These are phyloP conservation scores for Laodelphax striatellus DNA, from an alignment of 1,140 invertebrate species.

Conservation along the genomic window DNA sequence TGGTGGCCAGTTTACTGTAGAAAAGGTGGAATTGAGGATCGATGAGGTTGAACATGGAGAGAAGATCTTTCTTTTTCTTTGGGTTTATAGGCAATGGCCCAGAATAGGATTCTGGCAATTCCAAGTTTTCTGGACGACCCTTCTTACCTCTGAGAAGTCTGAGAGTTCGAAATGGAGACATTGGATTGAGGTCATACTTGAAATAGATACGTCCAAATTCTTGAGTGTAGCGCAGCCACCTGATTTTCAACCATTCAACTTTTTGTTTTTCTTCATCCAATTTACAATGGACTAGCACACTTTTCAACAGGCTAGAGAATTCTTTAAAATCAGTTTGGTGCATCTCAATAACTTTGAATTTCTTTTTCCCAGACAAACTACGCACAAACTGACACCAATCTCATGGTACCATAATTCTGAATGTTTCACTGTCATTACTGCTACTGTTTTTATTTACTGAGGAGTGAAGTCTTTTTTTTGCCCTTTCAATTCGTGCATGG, in stretches of 20 bases:
- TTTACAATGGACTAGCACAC: neutral
- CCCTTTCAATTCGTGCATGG: constrained; percentile 25
- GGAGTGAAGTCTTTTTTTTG: constrained; percentile 19
- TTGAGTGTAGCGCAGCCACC: neutral
- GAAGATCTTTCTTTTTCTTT: neutral
- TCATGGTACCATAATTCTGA: neutral
- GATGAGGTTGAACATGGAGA: neutral
- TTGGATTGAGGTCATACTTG: neutral
- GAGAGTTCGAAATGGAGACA: neutral
- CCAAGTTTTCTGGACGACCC: neutral
- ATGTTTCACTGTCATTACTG: neutral
- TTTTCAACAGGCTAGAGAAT: neutral
- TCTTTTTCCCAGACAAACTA: neutral
- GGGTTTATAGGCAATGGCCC: neutral
- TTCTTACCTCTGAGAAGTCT: neutral
- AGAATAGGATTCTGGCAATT: neutral
- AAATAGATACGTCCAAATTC: neutral
- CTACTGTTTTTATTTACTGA: neutral
- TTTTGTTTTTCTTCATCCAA: neutral
- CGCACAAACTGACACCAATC: constrained; percentile 1
- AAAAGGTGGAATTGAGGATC: neutral
- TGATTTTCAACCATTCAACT: constrained; percentile 1
- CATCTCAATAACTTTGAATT: neutral
- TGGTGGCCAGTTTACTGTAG: neutral
- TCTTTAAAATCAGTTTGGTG: neutral